phyloP scores from a whole-genome alignment of 2,888 invertebrate genomes.

The Apotomis capreana region DNA sequence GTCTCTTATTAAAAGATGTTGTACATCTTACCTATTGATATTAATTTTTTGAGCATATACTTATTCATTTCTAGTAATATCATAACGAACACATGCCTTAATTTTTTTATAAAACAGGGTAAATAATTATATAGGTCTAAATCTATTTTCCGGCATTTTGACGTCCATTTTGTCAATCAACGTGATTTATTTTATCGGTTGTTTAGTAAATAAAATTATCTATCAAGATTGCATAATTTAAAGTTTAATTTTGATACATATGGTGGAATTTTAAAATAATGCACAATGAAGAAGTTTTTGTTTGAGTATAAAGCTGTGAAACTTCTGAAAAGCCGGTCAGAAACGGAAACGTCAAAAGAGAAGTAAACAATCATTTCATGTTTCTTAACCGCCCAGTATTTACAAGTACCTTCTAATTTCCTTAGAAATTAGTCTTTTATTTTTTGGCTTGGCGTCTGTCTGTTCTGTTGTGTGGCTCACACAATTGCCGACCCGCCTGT shows the following conservation, averaged over 20 bases:
- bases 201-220: neutral
- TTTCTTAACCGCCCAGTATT: constrained; percentile 41
- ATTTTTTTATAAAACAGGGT: neutral
- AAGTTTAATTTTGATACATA: neutral
- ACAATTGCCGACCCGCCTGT: constrained; percentile 57
- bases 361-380: constrained; percentile 56
- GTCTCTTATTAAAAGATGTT: neutral
- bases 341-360: constrained; percentile 57
- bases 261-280: neutral
- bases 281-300: constrained; percentile 73
- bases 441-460: constrained; percentile 30
- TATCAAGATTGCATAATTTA: constrained; percentile 1
- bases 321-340: constrained; percentile 60
- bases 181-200: constrained; percentile 9
- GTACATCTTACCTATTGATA: neutral
- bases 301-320: constrained; percentile 70
- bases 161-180: constrained; percentile 20
- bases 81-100: too few species aligned
- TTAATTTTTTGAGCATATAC: neutral
- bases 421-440: constrained; percentile 35
- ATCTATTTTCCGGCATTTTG: neutral
- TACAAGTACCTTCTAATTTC: constrained; percentile 53
- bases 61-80: neutral
- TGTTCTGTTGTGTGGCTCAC: constrained; percentile 44
- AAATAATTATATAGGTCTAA: neutral